Conservation (phyloP, 1,140 invertebrate species). For the Yoshiicerus persimilis region DNA sequence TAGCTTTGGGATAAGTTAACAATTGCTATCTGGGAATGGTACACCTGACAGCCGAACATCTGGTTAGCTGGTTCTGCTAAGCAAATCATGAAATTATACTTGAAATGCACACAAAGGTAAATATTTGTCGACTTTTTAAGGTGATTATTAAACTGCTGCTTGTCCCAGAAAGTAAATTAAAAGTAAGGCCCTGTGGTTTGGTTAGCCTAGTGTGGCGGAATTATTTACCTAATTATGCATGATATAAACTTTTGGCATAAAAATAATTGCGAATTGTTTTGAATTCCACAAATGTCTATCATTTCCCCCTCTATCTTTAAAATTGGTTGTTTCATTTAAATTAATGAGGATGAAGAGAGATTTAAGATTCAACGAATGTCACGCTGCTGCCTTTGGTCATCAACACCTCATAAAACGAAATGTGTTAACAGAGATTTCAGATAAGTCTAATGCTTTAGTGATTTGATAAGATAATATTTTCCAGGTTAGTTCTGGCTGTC, state of each 20-base stretch:
- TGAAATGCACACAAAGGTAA: background rate
- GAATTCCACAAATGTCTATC: background rate
- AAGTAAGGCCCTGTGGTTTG: background rate
- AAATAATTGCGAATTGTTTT: too few species aligned
- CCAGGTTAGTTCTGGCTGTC: background rate
- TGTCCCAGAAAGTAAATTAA: background rate
- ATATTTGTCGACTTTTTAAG: background rate
- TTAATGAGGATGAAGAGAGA: background rate
- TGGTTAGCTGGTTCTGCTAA: background rate
- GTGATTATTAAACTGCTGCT: background rate
- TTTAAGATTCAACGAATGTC: background rate
- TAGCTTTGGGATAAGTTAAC: background rate
- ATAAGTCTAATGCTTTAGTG: background rate
- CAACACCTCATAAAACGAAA: background rate
- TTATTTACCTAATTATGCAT: background rate
- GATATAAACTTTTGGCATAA: background rate
- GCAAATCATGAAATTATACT: background rate
- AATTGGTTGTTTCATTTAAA: background rate
- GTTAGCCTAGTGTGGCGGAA: background rate
- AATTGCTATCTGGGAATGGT: background rate
- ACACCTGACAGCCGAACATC: background rate
- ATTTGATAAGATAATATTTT: background rate
- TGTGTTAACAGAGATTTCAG: background rate
- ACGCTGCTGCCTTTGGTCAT: background rate
- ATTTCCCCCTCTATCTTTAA: background rate